Percentiles rank a stretch among this genome's conserved stretches.
Evolutionary conservation across 1,140 invertebrate genomes (phyloP).

Genomic region (Sipha flava): DNA sequence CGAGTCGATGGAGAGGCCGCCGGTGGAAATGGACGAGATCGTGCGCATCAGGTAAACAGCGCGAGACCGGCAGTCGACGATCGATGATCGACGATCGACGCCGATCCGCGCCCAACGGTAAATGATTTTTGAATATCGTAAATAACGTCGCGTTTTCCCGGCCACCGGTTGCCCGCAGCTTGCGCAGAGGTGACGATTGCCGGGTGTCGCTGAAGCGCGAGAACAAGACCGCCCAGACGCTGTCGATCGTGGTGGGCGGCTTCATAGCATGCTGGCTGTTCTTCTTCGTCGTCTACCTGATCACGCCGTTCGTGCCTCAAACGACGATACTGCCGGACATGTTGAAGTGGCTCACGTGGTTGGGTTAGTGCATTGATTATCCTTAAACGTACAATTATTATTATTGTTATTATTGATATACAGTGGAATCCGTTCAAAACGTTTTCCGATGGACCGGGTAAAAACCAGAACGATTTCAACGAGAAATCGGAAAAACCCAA

Average conservation of each 20-base stretch:
- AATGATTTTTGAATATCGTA: too few species aligned
- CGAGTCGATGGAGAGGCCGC: constrained; percentile 21
- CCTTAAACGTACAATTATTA: too few species aligned
- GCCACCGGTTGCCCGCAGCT: too few species aligned
- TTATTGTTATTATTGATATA: too few species aligned
- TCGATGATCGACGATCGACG: too few species aligned
- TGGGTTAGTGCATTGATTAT: constrained; percentile 56
- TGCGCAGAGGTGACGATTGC: constrained; percentile 48
- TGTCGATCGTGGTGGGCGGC: constrained; percentile 83
- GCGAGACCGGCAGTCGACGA: background rate
- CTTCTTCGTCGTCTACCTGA: constrained; percentile 78
- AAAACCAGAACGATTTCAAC: too few species aligned
- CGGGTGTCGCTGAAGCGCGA: constrained; percentile 55
- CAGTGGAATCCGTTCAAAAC: too few species aligned
- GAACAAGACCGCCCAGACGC: constrained; percentile 78
- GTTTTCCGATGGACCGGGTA: too few species aligned
- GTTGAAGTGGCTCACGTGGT: constrained; percentile 78
- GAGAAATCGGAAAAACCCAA: too few species aligned
- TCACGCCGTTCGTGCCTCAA: constrained; percentile 60
- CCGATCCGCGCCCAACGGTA: too few species aligned
- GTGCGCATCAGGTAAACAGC: constrained; percentile 32
- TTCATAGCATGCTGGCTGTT: constrained; percentile 85
- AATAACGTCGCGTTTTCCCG: too few species aligned
- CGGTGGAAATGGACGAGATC: constrained; percentile 13
- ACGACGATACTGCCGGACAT: constrained; percentile 49